A percentile compares a stretch with the other conserved stretches of the same genome.
Conservation (phyloP, 2,888 invertebrate genomes). For the Xestoiulus laeticollis region DNA sequence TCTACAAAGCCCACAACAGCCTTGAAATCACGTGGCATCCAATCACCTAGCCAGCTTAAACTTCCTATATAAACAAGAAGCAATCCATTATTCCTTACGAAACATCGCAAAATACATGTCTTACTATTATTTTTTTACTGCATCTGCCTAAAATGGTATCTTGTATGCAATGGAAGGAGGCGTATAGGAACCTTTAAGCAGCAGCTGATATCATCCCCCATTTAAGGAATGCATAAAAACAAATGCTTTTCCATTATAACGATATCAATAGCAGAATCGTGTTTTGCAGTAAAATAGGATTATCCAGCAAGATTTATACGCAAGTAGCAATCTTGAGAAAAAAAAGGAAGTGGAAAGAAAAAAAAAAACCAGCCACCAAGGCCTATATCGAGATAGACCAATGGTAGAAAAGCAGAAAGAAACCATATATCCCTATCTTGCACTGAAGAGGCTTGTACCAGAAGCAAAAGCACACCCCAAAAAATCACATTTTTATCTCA, state of each 20-base stretch:
- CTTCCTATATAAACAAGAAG: background rate
- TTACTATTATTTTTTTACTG: background rate
- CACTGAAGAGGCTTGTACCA: background rate
- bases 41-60: background rate
- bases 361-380: too few relatives aligned
- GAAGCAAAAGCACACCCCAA: background rate
- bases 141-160: background rate
- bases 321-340: slow-evolving; percentile 10
- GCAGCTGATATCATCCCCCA: slow-evolving; percentile 29
- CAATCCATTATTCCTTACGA: background rate
- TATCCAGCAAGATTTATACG: slow-evolving; percentile 18
- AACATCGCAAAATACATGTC: background rate
- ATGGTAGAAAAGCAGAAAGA: background rate
- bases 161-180: background rate
- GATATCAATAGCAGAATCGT: slow-evolving; percentile 34
- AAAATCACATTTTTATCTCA: slow-evolving; percentile 17
- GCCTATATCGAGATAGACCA: too few relatives aligned
- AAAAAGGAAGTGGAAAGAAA: too few relatives aligned
- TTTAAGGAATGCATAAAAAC: slow-evolving; percentile 34
- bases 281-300: slow-evolving; percentile 18
- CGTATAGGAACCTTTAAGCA: background rate
- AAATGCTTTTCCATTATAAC: slow-evolving; percentile 21
- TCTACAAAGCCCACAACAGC: too few relatives aligned
- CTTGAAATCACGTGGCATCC: background rate
- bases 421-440: background rate